Percentiles rank a stretch among this genome's conserved stretches.
These are phyloP conservation scores for Perdita meconis DNA, from an alignment of 2,888 invertebrate genomes.

Conservation along the genomic window DNA sequence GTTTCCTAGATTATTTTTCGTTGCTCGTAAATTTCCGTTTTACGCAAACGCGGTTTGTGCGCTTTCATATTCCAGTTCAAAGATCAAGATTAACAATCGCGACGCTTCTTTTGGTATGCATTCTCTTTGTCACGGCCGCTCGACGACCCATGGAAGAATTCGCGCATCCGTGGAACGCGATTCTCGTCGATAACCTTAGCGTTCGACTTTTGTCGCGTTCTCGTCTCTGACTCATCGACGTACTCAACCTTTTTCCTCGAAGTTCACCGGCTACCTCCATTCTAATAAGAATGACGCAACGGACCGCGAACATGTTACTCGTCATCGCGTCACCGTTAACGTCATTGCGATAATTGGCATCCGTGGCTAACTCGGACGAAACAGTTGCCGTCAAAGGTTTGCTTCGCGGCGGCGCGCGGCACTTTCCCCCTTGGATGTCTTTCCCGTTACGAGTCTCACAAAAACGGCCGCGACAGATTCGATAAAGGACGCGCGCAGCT, in stretches of 20 bases:
- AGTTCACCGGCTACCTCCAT: not conserved
- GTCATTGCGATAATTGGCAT: not conserved
- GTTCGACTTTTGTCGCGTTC: constrained; percentile 7
- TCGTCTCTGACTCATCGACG: constrained; percentile 23
- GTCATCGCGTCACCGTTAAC: constrained; percentile 21
- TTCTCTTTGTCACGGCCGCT: not conserved
- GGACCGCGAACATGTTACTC: not conserved
- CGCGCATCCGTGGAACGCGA: constrained; percentile 1
- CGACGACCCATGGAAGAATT: not conserved
- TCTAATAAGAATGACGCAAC: constrained; percentile 28
- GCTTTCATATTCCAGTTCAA: constrained; percentile 11
- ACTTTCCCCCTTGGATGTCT: too few relatives aligned
- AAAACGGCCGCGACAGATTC: too few relatives aligned
- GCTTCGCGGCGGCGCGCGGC: too few relatives aligned
- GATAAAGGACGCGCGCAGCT: too few relatives aligned
- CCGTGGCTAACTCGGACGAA: too few relatives aligned
- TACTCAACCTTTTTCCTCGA: constrained; percentile 29
- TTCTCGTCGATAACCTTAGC: constrained; percentile 10
- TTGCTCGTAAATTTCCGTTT: not conserved
- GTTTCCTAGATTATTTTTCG: too few relatives aligned
- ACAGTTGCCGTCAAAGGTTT: too few relatives aligned
- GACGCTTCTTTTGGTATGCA: not conserved
- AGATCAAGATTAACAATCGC: constrained; percentile 1
- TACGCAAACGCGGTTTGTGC: not conserved
- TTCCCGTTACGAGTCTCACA: too few relatives aligned